Evolutionary conservation across 2,888 invertebrate species (phyloP).

Genomic region (Mycalesis mineus): DNA sequence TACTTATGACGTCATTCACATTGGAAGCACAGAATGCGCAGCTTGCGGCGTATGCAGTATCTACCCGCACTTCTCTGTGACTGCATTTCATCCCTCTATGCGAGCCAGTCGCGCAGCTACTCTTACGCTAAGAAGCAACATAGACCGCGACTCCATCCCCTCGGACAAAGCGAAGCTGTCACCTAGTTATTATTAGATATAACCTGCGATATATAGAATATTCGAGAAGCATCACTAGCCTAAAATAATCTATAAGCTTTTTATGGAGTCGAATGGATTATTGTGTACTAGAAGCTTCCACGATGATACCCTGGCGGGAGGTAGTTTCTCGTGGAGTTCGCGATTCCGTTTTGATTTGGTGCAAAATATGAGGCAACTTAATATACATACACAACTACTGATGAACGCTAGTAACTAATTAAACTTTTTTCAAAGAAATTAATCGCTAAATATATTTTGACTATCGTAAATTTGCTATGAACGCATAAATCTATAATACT

Average conservation of each 20-base stretch:
- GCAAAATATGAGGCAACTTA: constrained; percentile 58
- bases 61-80: constrained; percentile 48
- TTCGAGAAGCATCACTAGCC: constrained; percentile 21
- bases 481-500: background rate
- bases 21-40: background rate
- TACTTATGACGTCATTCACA: background rate
- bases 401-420: constrained; percentile 27
- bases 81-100: constrained; percentile 56
- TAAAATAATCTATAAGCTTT: constrained; percentile 49
- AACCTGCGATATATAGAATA: constrained; percentile 9
- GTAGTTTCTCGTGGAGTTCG: constrained; percentile 35
- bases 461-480: background rate
- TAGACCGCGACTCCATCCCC: constrained; percentile 36
- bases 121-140: constrained; percentile 61
- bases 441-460: background rate
- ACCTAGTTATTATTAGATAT: constrained; percentile 2
- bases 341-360: constrained; percentile 38
- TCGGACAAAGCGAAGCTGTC: constrained; percentile 29
- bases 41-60: background rate
- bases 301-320: constrained; percentile 49
- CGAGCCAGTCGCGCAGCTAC: constrained; percentile 62
- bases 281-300: constrained; percentile 33
- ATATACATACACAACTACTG: constrained; percentile 44
- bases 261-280: constrained; percentile 31
- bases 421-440: background rate